phyloP scores from a whole-genome alignment of 2,888 invertebrate genomes.

The Erynnis tages region DNA sequence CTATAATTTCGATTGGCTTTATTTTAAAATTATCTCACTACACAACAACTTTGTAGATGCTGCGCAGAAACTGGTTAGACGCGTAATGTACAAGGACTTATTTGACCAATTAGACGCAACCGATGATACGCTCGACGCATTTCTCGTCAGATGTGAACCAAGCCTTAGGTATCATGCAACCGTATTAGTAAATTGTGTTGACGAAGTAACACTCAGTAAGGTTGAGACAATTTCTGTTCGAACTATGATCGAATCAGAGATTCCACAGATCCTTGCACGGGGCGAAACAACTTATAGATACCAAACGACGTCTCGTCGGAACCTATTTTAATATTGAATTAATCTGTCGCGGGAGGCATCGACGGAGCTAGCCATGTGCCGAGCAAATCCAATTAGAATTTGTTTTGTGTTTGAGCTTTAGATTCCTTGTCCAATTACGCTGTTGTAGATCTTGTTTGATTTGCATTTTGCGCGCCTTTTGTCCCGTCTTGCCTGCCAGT shows the following conservation, averaged over 20 bases:
- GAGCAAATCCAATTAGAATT: conserved; percentile 44
- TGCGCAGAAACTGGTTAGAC: too few species aligned
- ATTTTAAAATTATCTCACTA: too few species aligned
- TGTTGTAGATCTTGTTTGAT: conserved; percentile 23
- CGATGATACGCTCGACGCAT: too few species aligned
- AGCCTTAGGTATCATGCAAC: conserved; percentile 11
- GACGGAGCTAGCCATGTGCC: conserved; percentile 38
- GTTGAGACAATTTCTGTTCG: conserved; percentile 21
- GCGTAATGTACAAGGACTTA: too few species aligned
- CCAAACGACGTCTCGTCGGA: conserved; percentile 40
- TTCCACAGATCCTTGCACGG: conserved; percentile 40
- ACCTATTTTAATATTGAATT: conserved; percentile 45
- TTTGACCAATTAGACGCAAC: too few species aligned
- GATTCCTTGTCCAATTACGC: conserved; percentile 26
- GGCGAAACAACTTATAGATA: conserved; percentile 42
- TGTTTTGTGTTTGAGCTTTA: conserved; percentile 28
- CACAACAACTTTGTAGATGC: too few species aligned
- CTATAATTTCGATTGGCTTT: too few species aligned
- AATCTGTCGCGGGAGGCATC: conserved; percentile 34
- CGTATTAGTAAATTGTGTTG: conserved; percentile 19
- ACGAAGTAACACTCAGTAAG: too few species aligned
- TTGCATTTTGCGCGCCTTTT: conserved; percentile 22
- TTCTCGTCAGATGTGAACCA: too few species aligned
- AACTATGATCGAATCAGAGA: conserved; percentile 36
- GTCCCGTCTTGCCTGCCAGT: conserved; percentile 2